These are phyloP conservation scores for Cyclura pinguis DNA, from an alignment of 2,797 vertebrate genomes.

Conservation along the genomic window DNA sequence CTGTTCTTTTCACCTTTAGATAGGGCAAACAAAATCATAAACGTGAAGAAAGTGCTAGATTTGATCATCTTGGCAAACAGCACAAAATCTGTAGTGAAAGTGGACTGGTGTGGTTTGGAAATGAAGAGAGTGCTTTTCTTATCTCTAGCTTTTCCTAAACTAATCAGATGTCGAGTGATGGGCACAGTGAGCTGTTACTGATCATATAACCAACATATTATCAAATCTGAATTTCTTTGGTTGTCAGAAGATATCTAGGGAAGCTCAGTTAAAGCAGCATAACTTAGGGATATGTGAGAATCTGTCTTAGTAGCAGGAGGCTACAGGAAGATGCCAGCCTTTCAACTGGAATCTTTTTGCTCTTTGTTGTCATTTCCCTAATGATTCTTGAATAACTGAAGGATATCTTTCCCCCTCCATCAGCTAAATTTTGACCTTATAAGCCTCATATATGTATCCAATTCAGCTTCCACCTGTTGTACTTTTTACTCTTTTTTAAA, in stretches of 20 bases:
- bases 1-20: background rate
- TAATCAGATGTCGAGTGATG: background rate
- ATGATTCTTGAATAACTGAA: background rate
- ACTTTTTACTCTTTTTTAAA: too few relatives aligned
- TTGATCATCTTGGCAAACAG: background rate
- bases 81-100: background rate
- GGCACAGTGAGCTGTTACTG: background rate
- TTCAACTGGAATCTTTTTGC: background rate
- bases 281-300: background rate
- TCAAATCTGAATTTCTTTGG: background rate
- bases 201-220: background rate
- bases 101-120: background rate
- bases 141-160: background rate
- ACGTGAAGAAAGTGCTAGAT: too few relatives aligned
- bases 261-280: background rate
- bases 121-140: background rate
- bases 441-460: background rate
- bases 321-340: background rate
- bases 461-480: too few relatives aligned
- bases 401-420: background rate
- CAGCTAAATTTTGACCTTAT: background rate
- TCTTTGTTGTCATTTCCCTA: background rate
- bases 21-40: too few relatives aligned
- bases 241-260: background rate
- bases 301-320: background rate